Base-by-base conservation (phyloP, 2,797 vertebrate species). In the Peromyscus attwateri region DNA sequence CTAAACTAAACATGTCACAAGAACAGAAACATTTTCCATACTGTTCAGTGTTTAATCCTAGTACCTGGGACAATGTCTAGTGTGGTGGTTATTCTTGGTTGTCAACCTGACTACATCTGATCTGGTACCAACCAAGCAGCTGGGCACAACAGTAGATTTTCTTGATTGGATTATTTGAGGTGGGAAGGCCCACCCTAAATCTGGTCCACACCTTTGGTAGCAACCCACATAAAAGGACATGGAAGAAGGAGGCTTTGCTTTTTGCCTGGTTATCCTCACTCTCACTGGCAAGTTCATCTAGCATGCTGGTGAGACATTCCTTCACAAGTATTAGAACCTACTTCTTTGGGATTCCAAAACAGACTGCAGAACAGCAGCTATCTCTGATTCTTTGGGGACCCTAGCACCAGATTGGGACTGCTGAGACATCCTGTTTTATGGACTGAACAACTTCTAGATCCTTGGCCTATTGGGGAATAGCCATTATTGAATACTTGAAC, bases 1-100 rank as follows among this genome's bases (percentile, higher is more conserved):
- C 49, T 62, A 60, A 83, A 88, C 49, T 84, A 80, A 92, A 94
- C 2, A 3, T 82, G 92, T 92, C 71, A 46, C 21, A 71, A 94
- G n/a, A 84, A 40, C 60, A 94, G 43, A 90, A 75, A 62, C 89
- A 0, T 11, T n/a, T 31, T 82, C 43, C 46, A 80, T 83, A 87
- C 40, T 31, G 1, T 79, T 92, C 62, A 79, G n/a, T 27, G 0
- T 73, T 92, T 57, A 64, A 83, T 87, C 40, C 64, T 75, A 87
- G 34, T 34, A 83, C 8, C 29, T 2, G 12, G 34, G 57, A 96
- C 3, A 64, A 40, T 57, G 60, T 46, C 34, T 82, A 76, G 27
- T 40, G 40, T 40, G 40, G 2, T 40, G 40, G 40, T 4, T 40
- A 40, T 2, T 40, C 40, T 40, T 40, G 40, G 4, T 40, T 40